A percentile compares a stretch with the other conserved stretches of the same genome.
These are phyloP conservation scores for Parelbella ahira DNA, from an alignment of 2,888 invertebrate species.

Conservation along the genomic window DNA sequence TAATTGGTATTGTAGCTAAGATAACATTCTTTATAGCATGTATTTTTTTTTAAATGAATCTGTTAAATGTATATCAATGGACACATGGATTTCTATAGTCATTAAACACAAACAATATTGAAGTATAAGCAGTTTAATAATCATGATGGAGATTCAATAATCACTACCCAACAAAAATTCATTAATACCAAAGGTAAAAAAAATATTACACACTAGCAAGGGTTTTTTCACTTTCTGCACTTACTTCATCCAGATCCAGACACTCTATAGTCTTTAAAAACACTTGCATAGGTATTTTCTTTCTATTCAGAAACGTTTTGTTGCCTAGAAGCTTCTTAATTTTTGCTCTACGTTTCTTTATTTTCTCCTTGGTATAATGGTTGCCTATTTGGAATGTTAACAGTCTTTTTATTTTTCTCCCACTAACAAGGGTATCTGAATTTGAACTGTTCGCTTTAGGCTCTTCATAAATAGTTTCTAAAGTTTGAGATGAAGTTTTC, in stretches of 20 bases:
- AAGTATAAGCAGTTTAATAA: no score
- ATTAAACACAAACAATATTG: no score
- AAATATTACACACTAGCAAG: conserved; percentile 28
- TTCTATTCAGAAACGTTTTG: conserved; percentile 71
- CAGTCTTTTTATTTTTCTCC: conserved; percentile 79
- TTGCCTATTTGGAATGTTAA: conserved; percentile 76
- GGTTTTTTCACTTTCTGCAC: conserved; percentile 42
- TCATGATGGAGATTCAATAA: no score
- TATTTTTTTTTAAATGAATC: no score
- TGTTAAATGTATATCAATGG: no score
- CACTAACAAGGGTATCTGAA: conserved; percentile 67
- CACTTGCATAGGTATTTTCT: conserved; percentile 77
- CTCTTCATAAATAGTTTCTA: conserved; percentile 84
- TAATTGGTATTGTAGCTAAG: no score
- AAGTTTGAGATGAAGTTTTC: conserved; percentile 71
- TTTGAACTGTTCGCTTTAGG: conserved; percentile 67
- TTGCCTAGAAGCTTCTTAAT: conserved; percentile 78
- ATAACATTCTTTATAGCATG: no score
- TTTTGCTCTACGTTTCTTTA: conserved; percentile 80
- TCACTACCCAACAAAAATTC: no score
- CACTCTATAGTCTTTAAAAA: conserved; percentile 79
- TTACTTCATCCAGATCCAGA: conserved; percentile 67
- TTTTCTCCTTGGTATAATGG: conserved; percentile 76
- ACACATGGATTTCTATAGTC: no score
- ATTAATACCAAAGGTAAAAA: no score